Conservation (phyloP, 2,888 invertebrate species). For the Ennomos fuscantarius region DNA sequence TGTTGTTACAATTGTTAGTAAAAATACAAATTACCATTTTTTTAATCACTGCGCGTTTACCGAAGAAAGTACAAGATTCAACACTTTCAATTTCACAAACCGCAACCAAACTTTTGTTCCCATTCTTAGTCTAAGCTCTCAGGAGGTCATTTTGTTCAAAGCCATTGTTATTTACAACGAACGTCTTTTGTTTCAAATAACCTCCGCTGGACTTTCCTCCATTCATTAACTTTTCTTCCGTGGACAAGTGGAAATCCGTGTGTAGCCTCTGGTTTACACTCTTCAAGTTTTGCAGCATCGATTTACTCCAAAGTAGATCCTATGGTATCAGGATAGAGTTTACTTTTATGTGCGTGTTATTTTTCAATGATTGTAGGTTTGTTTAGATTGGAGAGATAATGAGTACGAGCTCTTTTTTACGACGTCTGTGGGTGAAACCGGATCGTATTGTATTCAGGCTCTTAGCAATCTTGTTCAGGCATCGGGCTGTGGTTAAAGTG, state of each 20-base stretch:
- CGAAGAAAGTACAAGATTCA: constrained; percentile 24
- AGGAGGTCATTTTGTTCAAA: constrained; percentile 46
- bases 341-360: constrained; percentile 32
- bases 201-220: constrained; percentile 58
- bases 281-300: constrained; percentile 17
- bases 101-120: constrained; percentile 24
- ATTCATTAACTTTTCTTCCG: constrained; percentile 65
- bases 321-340: constrained; percentile 28
- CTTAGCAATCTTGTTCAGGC: constrained; percentile 23
- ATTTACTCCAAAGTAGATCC: constrained; percentile 34
- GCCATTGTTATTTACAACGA: constrained; percentile 48
- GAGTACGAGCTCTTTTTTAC: constrained; percentile 54
- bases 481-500: constrained; percentile 7
- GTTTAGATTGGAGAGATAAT: constrained; percentile 61
- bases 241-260: constrained; percentile 60
- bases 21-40: constrained; percentile 11
- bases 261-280: constrained; percentile 46
- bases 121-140: constrained; percentile 40
- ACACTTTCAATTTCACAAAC: constrained; percentile 21
- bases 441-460: constrained; percentile 37
- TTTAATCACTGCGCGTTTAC: constrained; percentile 16
- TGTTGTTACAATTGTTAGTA: constrained; percentile 2
- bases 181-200: constrained; percentile 66
- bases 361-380: constrained; percentile 44
- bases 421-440: constrained; percentile 49